Evolutionary conservation across 1,140 invertebrate species (phyloP).

Genomic region (Halesus radiatus): DNA sequence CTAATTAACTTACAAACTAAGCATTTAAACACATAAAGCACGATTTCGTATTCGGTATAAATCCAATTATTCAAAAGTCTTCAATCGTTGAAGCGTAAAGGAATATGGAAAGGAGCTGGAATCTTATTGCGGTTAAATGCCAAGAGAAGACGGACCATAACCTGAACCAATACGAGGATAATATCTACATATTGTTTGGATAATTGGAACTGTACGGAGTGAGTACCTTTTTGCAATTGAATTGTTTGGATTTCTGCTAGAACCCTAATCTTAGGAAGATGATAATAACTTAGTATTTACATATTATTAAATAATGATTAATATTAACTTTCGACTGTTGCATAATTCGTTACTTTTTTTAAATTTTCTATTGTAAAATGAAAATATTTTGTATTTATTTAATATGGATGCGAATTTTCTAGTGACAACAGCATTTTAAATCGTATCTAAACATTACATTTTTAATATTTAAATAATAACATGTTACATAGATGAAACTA

Average conservation of each 20-base stretch:
- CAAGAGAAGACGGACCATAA: too few species aligned
- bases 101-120: background rate
- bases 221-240: background rate
- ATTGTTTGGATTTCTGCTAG: background rate
- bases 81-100: background rate
- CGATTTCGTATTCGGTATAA: background rate
- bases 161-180: background rate
- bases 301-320: conserved; percentile 33
- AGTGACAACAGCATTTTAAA: conserved; percentile 35
- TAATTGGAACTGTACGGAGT: background rate
- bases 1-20: background rate
- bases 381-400: conserved; percentile 42
- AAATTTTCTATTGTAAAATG: conserved; percentile 51
- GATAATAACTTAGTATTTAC: conserved; percentile 51
- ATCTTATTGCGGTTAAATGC: background rate
- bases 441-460: conserved; percentile 28
- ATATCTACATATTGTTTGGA: background rate
- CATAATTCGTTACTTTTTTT: conserved; percentile 50
- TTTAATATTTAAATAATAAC: conserved; percentile 17
- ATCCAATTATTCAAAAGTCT: conserved; percentile 14
- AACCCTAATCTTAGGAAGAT: conserved; percentile 43
- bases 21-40: conserved; percentile 1
- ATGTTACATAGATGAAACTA: conserved; percentile 46
- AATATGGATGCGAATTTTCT: conserved; percentile 31
- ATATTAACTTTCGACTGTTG: conserved; percentile 53